Base-by-base conservation (phyloP, 2,113 vertebrate genomes). In the Helogale parvula region DNA sequence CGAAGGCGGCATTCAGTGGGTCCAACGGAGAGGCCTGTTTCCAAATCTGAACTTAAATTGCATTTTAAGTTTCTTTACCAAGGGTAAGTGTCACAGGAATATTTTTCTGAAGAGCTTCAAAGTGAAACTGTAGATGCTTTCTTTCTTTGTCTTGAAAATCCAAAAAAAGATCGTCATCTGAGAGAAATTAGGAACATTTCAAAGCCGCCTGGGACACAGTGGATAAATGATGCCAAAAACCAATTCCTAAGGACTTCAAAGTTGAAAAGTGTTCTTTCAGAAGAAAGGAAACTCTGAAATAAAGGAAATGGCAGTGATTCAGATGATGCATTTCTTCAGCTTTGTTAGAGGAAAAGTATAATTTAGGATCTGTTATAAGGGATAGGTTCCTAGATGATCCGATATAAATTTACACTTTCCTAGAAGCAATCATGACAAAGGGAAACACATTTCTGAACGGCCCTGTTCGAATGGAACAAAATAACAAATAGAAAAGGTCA, bases 191-290 rank as follows among this genome's bases (percentile, higher is more conserved):
- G 47, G 83, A 87, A 84, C 76, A 41, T 88, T 88, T 96, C 63
- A 63, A 88, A 90, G 93, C 85, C 96, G 50, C 94, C 81, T 85
- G 97, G 96, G 97, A 96, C 83, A 80, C 45, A 90, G 69, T n/a
- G 69, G 88, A 90, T 90, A 85, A 17, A 86, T 57, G 33, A 89
- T 95, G 97, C 97, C 97, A 94, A 95, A 93, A 95, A 96, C 72
- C 38, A 92, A 96, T 96, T 97, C 94, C 81, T 85, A 27, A 95
- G 88, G 85, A 96, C 96, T 97, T 97, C 97, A 96, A 97, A 98
- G 97, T 90, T 80, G 90, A 94, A 95, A 96, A 92, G 68, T 74
- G 69, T 81, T 95, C 76, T 84, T 90, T 96, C 87, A 54, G 79
- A 92, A 96, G 82, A 92, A 96, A 97, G 85, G 38, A 96, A 88